Conservation (phyloP, 1,140 invertebrate genomes). For the Oryctes rhinoceros region DNA sequence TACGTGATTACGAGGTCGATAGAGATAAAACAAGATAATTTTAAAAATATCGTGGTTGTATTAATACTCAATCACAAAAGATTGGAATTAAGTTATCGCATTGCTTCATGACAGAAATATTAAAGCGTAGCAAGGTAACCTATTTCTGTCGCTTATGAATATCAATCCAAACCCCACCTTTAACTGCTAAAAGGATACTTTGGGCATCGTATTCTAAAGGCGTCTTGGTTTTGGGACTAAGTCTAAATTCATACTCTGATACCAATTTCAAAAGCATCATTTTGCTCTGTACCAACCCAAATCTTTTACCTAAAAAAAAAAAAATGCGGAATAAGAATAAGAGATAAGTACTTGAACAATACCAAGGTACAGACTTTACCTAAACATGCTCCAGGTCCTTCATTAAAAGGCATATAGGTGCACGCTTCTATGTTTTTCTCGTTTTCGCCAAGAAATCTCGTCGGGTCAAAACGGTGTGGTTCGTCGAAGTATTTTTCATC, state of each 20-base stretch:
- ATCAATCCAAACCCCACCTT: neutral
- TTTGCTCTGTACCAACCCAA: neutral
- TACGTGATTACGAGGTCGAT: too few relatives aligned
- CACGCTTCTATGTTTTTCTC: conserved; percentile 52
- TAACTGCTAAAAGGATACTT: neutral
- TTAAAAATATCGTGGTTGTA: too few relatives aligned
- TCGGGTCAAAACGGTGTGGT: conserved; percentile 68
- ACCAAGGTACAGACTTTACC: conserved; percentile 43
- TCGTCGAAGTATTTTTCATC: conserved; percentile 64
- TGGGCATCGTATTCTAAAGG: neutral
- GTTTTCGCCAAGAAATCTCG: conserved; percentile 63
- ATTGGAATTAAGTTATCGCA: too few relatives aligned
- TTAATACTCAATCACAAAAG: too few relatives aligned
- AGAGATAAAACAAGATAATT: too few relatives aligned
- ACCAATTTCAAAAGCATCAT: neutral
- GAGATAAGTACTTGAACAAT: too few relatives aligned
- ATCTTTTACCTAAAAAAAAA: conserved; percentile 42
- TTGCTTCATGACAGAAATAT: too few relatives aligned
- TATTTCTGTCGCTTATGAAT: neutral
- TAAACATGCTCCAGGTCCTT: conserved; percentile 67
- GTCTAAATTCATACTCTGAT: neutral
- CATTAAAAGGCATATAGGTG: conserved; percentile 65
- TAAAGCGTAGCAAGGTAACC: too few relatives aligned
- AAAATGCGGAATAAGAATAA: neutral
- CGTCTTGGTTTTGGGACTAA: neutral